Evolutionary conservation across 2,888 invertebrate genomes (phyloP).

Genomic region (Amphipyra berbera): DNA sequence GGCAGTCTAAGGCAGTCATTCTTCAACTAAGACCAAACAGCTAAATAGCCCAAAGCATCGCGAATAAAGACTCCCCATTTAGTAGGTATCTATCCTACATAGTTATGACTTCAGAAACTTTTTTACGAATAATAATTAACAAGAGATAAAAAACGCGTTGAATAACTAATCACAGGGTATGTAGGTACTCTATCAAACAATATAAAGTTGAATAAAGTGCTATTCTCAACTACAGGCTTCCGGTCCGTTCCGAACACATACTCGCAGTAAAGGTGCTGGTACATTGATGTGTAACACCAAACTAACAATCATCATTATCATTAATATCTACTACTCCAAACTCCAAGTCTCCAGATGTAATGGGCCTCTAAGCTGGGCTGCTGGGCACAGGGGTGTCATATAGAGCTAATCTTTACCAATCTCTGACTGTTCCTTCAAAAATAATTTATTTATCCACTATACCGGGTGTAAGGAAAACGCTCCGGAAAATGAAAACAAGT

Average conservation of each 20-base stretch:
- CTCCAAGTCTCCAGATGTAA: neutral
- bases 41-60: neutral
- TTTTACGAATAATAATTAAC: constrained; percentile 25
- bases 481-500: too few species aligned
- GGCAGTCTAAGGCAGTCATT: too few species aligned
- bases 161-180: constrained; percentile 54
- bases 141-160: constrained; percentile 45
- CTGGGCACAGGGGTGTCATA: too few species aligned
- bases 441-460: too few species aligned
- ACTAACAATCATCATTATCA: neutral
- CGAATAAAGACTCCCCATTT: constrained; percentile 6
- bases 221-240: constrained; percentile 68
- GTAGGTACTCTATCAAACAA: constrained; percentile 30
- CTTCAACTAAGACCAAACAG: neutral
- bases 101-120: constrained; percentile 3
- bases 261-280: constrained; percentile 17
- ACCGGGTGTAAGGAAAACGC: too few species aligned
- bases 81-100: constrained; percentile 1
- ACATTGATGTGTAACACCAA: constrained; percentile 17
- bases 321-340: too few species aligned
- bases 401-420: too few species aligned
- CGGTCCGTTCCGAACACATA: constrained; percentile 50
- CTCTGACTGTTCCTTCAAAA: too few species aligned
- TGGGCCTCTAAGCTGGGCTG: neutral
- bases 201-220: constrained; percentile 64